Conservation (phyloP, 1,140 invertebrate species). For the Capitella teleta region DNA sequence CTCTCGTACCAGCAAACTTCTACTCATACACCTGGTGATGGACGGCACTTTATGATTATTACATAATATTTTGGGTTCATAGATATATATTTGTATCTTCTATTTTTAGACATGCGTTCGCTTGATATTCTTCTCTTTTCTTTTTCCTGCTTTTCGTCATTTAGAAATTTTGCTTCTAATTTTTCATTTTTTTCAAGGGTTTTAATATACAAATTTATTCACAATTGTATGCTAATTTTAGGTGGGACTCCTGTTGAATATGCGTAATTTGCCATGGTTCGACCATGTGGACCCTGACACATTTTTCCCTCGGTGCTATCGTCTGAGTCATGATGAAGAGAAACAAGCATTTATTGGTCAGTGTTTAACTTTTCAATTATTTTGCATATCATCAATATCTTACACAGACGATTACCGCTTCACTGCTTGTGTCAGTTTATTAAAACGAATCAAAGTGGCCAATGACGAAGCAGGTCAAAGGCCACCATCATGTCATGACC, state of each 20-base stretch:
- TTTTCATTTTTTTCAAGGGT: not conserved
- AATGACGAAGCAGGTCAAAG: no score
- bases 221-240: constrained; percentile 5
- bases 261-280: constrained; percentile 81
- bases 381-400: constrained; percentile 11
- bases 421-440: constrained; percentile 69
- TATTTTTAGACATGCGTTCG: not conserved
- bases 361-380: no score
- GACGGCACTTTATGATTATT: not conserved
- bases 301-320: constrained; percentile 74
- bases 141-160: not conserved
- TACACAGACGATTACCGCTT: constrained; percentile 72
- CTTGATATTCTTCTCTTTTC: not conserved
- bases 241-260: constrained; percentile 59
- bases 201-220: not conserved
- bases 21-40: not conserved
- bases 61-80: not conserved
- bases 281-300: constrained; percentile 67
- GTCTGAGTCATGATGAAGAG: constrained; percentile 61
- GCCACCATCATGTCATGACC: no score
- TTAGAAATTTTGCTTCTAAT: not conserved
- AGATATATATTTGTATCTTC: not conserved
- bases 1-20: not conserved
- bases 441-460: constrained; percentile 55
- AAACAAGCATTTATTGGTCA: constrained; percentile 63